A percentile compares a stretch with the other conserved stretches of the same genome.
phyloP scores from a whole-genome alignment of 2,797 vertebrate species.

The Remorina albescens region DNA sequence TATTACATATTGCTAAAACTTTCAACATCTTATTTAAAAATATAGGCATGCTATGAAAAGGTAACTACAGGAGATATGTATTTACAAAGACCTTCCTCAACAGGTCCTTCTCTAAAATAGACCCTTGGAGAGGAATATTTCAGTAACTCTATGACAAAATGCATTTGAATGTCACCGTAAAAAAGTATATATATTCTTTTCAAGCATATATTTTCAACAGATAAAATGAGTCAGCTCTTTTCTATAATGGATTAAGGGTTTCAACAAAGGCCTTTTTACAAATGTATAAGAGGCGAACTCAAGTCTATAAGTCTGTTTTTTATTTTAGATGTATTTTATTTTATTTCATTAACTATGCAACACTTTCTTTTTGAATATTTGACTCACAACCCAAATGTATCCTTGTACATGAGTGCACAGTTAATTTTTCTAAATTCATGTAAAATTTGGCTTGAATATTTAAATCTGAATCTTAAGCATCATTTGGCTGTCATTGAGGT shows the following conservation, averaged over 20 bases:
- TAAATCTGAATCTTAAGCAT: too few species aligned
- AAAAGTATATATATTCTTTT: constrained; percentile 85
- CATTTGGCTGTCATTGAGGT: too few species aligned
- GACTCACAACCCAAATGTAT: neutral
- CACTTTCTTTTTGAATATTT: neutral
- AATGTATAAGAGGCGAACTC: too few species aligned
- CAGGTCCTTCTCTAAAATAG: constrained; percentile 56
- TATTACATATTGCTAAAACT: constrained; percentile 66
- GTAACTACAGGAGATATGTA: constrained; percentile 75
- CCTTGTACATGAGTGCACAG: neutral
- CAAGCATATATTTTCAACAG: constrained; percentile 1
- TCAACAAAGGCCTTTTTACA: too few species aligned
- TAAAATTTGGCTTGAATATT: neutral
- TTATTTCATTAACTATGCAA: neutral
- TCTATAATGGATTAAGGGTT: neutral
- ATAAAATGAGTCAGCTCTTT: neutral
- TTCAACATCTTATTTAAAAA: constrained; percentile 76
- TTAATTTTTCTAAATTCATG: neutral
- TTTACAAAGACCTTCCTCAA: constrained; percentile 62
- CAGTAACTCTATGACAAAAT: constrained; percentile 53
- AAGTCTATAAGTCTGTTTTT: too few species aligned
- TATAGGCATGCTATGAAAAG: constrained; percentile 81
- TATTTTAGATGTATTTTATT: neutral
- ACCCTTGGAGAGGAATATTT: constrained; percentile 52
- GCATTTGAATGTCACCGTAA: constrained; percentile 79